phyloP scores from a whole-genome alignment of 2,797 vertebrate genomes.

The Hippopotamyrus pictus region DNA sequence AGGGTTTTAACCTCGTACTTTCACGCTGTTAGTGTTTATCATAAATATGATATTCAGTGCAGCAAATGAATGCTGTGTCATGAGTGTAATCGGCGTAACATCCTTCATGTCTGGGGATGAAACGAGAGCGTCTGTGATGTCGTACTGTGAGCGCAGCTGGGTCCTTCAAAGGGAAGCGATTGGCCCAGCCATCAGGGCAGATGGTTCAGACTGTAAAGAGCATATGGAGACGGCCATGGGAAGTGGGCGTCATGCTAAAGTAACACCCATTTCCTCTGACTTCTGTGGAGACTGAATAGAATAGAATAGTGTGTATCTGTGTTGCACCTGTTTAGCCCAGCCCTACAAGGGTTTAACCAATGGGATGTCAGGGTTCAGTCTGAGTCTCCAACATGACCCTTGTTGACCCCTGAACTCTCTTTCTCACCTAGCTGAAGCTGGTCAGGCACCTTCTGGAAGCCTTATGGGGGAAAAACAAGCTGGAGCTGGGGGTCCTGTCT shows the following conservation, averaged over 20 bases:
- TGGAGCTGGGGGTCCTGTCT: constrained; percentile 61
- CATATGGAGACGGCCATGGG: constrained; percentile 14
- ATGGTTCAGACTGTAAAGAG: background rate
- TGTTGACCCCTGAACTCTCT: background rate
- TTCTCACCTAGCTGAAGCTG: constrained; percentile 73
- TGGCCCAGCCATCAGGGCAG: background rate
- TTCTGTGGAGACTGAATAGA: constrained; percentile 4
- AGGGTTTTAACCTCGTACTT: background rate
- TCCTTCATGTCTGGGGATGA: background rate
- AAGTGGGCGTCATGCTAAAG: constrained; percentile 20
- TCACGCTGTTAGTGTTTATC: background rate
- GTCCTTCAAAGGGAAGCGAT: background rate
- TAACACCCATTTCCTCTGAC: constrained; percentile 10
- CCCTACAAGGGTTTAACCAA: background rate
- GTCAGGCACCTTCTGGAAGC: constrained; percentile 79
- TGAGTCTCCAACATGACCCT: constrained; percentile 6
- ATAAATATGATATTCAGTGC: constrained; percentile 1
- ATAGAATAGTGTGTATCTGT: background rate
- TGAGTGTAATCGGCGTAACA: background rate
- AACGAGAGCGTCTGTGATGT: background rate
- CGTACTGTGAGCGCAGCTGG: background rate
- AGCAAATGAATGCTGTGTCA: background rate
- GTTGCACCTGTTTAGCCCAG: background rate
- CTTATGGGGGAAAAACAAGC: constrained; percentile 74
- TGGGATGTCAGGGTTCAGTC: constrained; percentile 20